These are phyloP conservation scores for Drosophila quinaria DNA, from an alignment of 2,888 invertebrate genomes.

Conservation along the genomic window DNA sequence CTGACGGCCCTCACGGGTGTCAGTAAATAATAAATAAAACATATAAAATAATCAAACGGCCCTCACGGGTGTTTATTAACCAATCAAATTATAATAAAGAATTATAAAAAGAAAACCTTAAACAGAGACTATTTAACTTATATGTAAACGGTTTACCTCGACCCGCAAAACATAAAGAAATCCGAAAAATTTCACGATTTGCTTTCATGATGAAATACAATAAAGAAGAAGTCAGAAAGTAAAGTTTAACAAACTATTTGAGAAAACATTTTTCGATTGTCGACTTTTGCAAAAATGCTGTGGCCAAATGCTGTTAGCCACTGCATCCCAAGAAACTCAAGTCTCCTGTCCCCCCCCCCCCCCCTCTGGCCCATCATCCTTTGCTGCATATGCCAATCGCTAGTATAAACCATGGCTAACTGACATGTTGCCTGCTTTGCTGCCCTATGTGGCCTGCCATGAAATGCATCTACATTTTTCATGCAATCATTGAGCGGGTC, in stretches of 20 bases:
- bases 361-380: not conserved
- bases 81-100: too few species aligned
- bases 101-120: too few species aligned
- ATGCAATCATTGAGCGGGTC: constrained; percentile 50
- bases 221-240: not conserved
- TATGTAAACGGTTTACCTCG: not conserved
- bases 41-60: too few species aligned
- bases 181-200: not conserved
- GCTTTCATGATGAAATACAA: not conserved
- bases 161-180: not conserved
- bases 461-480: constrained; percentile 59
- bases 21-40: too few species aligned
- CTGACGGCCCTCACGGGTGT: too few species aligned
- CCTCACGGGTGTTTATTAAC: too few species aligned
- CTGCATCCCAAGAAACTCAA: not conserved
- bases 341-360: not conserved
- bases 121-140: too few species aligned
- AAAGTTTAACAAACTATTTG: not conserved
- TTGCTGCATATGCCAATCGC: not conserved
- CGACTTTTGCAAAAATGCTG: constrained; percentile 1
- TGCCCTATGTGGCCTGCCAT: constrained; percentile 43
- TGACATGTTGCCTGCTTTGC: constrained; percentile 15
- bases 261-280: not conserved
- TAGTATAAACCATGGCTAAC: constrained; percentile 14
- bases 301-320: constrained; percentile 4